Evolutionary conservation across 92 coral and sea anemone species (phyloP).

Genomic region (Blastomussa wellsi): DNA sequence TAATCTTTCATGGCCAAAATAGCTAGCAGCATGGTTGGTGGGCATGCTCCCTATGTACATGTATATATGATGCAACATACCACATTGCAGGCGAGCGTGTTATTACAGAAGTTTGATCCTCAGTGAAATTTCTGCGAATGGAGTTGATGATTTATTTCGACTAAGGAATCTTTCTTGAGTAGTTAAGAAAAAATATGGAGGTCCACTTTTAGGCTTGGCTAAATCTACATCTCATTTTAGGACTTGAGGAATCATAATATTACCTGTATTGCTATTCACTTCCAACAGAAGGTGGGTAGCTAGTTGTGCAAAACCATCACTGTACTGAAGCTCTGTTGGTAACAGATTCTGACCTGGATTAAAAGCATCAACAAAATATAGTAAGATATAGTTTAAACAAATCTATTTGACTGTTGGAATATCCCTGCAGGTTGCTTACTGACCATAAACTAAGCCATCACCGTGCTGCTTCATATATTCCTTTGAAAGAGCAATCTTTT

Average conservation of each 20-base stretch:
- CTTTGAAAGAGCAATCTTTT: slow-evolving; percentile 73
- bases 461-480: slow-evolving; percentile 84
- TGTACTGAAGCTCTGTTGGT: slow-evolving; percentile 86
- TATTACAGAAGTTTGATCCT: too few species aligned
- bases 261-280: slow-evolving; percentile 80
- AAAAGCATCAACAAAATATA: background rate
- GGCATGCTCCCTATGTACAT: too few species aligned
- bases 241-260: background rate
- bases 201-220: too few species aligned
- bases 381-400: background rate
- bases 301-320: slow-evolving; percentile 91
- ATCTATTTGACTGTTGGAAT: background rate
- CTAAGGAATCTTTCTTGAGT: too few species aligned
- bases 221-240: too few species aligned
- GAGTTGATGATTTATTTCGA: too few species aligned
- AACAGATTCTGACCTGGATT: slow-evolving; percentile 71
- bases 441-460: slow-evolving; percentile 93
- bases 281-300: slow-evolving; percentile 89
- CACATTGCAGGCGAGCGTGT: too few species aligned
- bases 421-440: background rate
- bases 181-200: too few species aligned
- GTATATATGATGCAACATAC: too few species aligned
- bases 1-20: too few species aligned
- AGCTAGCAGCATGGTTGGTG: too few species aligned
- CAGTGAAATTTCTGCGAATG: too few species aligned